Conservation (phyloP, 2,797 vertebrate species). For the Oreochromis mossambicus region DNA sequence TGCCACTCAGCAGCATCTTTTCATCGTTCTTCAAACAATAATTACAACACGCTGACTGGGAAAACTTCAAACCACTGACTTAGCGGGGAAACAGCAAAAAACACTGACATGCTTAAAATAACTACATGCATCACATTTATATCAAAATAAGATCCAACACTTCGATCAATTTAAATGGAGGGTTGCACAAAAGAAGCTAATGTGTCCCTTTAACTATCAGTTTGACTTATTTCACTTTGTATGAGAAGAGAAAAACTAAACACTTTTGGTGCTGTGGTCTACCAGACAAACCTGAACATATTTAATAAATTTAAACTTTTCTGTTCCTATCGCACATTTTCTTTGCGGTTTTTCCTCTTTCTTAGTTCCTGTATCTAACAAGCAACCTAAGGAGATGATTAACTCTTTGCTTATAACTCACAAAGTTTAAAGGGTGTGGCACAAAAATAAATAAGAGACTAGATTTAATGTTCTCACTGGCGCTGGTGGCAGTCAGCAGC, state of each 20-base stretch:
- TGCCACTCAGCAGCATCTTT: neutral
- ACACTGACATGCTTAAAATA: neutral
- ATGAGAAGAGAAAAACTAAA: neutral
- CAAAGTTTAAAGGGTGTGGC: neutral
- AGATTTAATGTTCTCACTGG: neutral
- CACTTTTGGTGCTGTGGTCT: neutral
- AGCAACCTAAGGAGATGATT: neutral
- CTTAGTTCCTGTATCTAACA: neutral
- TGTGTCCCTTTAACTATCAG: neutral
- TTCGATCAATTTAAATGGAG: neutral
- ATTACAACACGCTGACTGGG: neutral
- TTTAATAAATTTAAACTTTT: neutral
- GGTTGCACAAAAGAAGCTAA: neutral
- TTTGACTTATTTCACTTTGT: neutral
- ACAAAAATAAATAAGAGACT: neutral
- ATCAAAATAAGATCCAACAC: neutral
- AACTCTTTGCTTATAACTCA: neutral
- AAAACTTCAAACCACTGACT: neutral
- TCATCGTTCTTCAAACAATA: neutral
- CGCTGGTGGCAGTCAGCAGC: slow-evolving; percentile 18
- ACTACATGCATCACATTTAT: neutral
- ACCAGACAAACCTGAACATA: neutral
- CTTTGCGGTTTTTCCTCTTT: neutral
- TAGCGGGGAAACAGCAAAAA: neutral
- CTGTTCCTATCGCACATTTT: neutral